Evolutionary conservation across 2,797 vertebrate genomes (phyloP), one percentile per base, ranked within the genome.

Genomic region (Poecilia picta): DNA sequence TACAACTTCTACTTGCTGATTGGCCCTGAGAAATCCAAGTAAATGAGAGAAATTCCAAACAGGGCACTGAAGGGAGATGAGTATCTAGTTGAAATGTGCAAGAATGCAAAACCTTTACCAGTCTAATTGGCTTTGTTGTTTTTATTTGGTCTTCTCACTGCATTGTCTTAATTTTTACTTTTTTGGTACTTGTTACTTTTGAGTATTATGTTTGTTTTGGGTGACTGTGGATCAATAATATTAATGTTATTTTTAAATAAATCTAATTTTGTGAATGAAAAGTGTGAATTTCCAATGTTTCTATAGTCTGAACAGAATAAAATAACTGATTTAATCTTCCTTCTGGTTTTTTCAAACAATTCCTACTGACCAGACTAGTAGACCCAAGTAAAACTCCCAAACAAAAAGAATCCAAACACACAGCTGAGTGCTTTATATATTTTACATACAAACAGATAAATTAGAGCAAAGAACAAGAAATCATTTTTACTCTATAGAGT

Each of bases 371-470:
- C 31, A 20, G 16, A 20, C 79, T 74, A 74, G 76, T 76, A 79
- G 77, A 59, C 8, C 25, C 43, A 28, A 64, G 49, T 18, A 62
- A 31, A 62, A 31, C 72, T 74, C 23, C 66, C 8, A 0, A 66
- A 20, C 31, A 78, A 39, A 82, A 49, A 46, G 55, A 28, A 83
- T 51, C 51, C 45, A 83, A 66, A 79, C 77, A 51, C 49, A 80
- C 76, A 78, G n/a, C n/a, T 73, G 76, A 77, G 46, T 13, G 47
- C 81, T 81, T 82, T 68, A 86, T 57, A 89, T 64, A 82, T 80
- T 84, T 82, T 87, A 90, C 86, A 86, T 85, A 89, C 68, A 88
- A 83, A 89, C 74, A 78, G 78, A 87, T 90, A 87, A 88, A 89
- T 88, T 86, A 75, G 51, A 64, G 16, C 36, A 16, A 64, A 73